These are phyloP conservation scores for Muscidifurax raptorellus DNA, from an alignment of 1,140 invertebrate genomes.

Conservation along the genomic window DNA sequence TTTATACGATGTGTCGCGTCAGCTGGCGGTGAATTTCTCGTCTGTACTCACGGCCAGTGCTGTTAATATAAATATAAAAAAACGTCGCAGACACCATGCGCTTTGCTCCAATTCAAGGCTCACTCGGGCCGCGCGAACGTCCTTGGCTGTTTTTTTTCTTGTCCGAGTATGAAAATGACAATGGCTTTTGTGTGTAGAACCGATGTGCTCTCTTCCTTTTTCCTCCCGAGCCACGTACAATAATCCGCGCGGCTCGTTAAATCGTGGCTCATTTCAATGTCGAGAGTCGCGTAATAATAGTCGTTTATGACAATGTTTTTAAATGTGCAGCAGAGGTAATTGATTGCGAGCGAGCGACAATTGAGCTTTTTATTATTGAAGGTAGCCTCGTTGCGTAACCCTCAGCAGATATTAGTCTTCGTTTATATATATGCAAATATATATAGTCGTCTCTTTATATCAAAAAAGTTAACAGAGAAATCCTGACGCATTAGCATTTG, in stretches of 20 bases:
- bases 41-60: too few species aligned
- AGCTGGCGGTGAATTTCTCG: too few species aligned
- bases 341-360: not conserved
- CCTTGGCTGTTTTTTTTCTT: slow-evolving; percentile 18
- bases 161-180: slow-evolving; percentile 8
- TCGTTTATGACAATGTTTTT: not conserved
- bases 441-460: too few species aligned
- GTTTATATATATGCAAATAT: too few species aligned
- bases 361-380: not conserved
- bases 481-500: too few species aligned
- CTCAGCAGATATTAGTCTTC: too few species aligned
- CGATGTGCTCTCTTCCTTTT: not conserved
- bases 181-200: slow-evolving; percentile 28
- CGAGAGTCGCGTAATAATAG: not conserved
- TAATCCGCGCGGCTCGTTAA: not conserved
- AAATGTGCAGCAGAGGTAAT: not conserved
- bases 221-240: not conserved
- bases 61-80: not conserved
- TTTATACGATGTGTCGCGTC: too few species aligned
- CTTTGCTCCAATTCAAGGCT: slow-evolving; percentile 38
- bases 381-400: too few species aligned
- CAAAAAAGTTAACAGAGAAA: too few species aligned
- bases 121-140: not conserved
- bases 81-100: not conserved
- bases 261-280: not conserved